Evolutionary conservation across 1,140 invertebrate genomes (phyloP).

Genomic region (Aphaenogaster rudis): DNA sequence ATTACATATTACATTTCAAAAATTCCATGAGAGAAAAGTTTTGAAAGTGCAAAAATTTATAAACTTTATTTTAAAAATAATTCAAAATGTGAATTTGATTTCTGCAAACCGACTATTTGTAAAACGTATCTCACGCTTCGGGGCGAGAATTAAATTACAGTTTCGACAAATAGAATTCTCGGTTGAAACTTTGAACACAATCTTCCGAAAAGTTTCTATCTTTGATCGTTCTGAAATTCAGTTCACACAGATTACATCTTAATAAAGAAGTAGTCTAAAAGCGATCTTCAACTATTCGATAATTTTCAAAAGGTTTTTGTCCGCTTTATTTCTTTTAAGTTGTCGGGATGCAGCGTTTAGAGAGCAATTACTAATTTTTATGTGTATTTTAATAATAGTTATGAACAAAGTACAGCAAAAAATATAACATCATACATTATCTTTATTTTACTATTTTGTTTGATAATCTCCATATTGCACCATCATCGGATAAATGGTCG

Average conservation of each 20-base stretch:
- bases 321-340: background rate
- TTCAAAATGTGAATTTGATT: background rate
- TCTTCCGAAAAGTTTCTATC: constrained; percentile 37
- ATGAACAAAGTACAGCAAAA: background rate
- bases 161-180: constrained; percentile 48
- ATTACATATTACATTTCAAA: constrained; percentile 1
- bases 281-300: background rate
- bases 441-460: background rate
- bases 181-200: constrained; percentile 18
- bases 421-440: background rate
- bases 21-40: background rate
- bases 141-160: constrained; percentile 39
- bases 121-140: background rate
- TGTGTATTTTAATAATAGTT: background rate
- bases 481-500: background rate
- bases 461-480: background rate
- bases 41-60: background rate
- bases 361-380: background rate
- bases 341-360: background rate
- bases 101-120: background rate
- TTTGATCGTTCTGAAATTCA: constrained; percentile 39
- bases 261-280: constrained; percentile 29
- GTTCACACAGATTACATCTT: constrained; percentile 30
- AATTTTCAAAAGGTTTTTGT: background rate
- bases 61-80: background rate